A percentile compares a stretch with the other conserved stretches of the same genome.
Conservation (phyloP, 2,888 invertebrate species). For the Acanthosepion esculentum region DNA sequence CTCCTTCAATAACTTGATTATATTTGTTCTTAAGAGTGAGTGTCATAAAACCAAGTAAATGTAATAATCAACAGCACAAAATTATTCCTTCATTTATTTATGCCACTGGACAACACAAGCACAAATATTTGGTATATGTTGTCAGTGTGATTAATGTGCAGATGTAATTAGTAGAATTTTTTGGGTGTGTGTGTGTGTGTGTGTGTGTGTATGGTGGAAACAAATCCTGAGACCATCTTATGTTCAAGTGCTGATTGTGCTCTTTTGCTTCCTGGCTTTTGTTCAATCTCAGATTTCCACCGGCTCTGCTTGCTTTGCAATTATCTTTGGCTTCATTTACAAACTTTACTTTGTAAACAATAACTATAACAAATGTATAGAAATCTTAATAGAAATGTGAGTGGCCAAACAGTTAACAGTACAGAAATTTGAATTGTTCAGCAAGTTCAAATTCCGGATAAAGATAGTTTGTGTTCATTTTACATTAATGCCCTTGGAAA, state of each 20-base stretch:
- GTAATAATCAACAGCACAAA: neutral
- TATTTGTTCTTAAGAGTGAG: neutral
- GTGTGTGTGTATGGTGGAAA: too few relatives aligned
- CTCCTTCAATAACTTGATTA: neutral
- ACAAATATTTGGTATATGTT: neutral
- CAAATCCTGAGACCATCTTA: too few relatives aligned
- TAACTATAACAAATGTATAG: neutral
- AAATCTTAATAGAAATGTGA: neutral
- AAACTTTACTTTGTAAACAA: neutral
- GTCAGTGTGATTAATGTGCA: neutral
- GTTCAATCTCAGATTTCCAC: neutral
- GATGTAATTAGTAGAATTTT: neutral
- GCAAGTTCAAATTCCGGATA: too few relatives aligned
- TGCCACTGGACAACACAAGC: neutral
- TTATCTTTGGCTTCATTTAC: neutral
- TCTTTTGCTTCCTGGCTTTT: neutral
- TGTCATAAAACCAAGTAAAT: neutral
- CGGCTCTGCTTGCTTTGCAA: neutral
- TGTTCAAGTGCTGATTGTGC: too few relatives aligned
- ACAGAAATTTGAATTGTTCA: too few relatives aligned
- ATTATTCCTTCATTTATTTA: neutral
- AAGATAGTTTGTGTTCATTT: too few relatives aligned
- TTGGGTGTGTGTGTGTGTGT: too few relatives aligned
- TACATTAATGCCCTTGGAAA: too few relatives aligned
- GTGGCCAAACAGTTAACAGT: too few relatives aligned